phyloP scores from a whole-genome alignment of 2,113 vertebrate genomes.

The Lonchura striata region DNA sequence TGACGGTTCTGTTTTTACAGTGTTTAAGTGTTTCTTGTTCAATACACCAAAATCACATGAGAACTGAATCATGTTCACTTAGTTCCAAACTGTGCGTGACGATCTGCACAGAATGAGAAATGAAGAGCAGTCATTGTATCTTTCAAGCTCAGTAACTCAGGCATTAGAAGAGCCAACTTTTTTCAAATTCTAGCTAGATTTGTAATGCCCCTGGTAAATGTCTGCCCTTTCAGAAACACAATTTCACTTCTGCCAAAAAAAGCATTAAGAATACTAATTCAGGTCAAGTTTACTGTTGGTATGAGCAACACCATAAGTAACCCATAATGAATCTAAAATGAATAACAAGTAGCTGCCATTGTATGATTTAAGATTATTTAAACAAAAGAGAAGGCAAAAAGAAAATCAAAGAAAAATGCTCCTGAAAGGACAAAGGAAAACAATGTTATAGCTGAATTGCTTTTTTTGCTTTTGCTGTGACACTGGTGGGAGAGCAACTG shows the following conservation, averaged over 20 bases:
- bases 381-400: background rate
- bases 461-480: background rate
- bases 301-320: background rate
- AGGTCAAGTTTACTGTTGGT: conserved; percentile 2
- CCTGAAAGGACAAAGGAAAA: background rate
- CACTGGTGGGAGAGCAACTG: background rate
- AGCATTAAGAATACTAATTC: background rate
- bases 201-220: background rate
- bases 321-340: background rate
- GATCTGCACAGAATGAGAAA: background rate
- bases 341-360: background rate
- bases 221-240: background rate
- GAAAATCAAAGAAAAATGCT: background rate
- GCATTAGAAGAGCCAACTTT: background rate
- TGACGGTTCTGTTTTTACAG: background rate
- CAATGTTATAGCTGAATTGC: background rate
- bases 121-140: background rate
- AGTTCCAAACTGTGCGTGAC: background rate
- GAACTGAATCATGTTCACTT: background rate
- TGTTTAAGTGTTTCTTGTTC: background rate
- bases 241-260: background rate
- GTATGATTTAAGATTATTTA: background rate
- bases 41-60: background rate
- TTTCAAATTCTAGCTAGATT: background rate
- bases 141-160: background rate